Percentiles rank a stretch among this genome's conserved stretches.
These are phyloP conservation scores for Equus przewalskii DNA, from an alignment of 2,113 vertebrate genomes.

Conservation along the genomic window DNA sequence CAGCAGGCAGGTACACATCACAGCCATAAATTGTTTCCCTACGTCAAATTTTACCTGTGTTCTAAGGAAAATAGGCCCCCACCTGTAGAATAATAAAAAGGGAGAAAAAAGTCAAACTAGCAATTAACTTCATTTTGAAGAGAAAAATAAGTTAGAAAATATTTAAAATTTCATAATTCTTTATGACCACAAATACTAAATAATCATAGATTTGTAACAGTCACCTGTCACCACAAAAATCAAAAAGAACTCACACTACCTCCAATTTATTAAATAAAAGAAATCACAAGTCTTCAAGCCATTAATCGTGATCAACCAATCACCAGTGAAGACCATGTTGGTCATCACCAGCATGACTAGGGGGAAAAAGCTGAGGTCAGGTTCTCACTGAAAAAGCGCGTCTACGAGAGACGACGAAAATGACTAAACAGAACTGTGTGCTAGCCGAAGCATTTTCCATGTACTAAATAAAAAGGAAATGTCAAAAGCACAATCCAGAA, in stretches of 20 bases:
- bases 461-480: conserved; percentile 22
- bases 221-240: not conserved
- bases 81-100: conserved; percentile 42
- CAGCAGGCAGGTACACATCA: conserved; percentile 41
- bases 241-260: not conserved
- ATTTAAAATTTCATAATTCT: conserved; percentile 27
- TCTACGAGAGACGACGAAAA: not conserved
- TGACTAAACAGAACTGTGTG: not conserved
- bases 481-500: not conserved
- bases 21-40: conserved; percentile 44
- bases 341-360: not conserved
- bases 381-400: not conserved
- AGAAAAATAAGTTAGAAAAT: not conserved
- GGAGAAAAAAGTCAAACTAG: not conserved
- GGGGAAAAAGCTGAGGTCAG: not conserved
- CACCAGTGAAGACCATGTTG: not conserved
- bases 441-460: not conserved
- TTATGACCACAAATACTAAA: not conserved
- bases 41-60: conserved; percentile 56
- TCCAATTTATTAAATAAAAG: conserved; percentile 28
- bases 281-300: conserved; percentile 2
- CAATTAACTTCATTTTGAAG: conserved; percentile 40
- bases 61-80: conserved; percentile 50
- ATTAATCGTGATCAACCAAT: conserved; percentile 40
- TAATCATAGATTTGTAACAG: not conserved